Percentiles rank a stretch among this genome's conserved stretches.
phyloP scores from a whole-genome alignment of 2,888 invertebrate genomes.

The Lepeophtheirus nordmannii region DNA sequence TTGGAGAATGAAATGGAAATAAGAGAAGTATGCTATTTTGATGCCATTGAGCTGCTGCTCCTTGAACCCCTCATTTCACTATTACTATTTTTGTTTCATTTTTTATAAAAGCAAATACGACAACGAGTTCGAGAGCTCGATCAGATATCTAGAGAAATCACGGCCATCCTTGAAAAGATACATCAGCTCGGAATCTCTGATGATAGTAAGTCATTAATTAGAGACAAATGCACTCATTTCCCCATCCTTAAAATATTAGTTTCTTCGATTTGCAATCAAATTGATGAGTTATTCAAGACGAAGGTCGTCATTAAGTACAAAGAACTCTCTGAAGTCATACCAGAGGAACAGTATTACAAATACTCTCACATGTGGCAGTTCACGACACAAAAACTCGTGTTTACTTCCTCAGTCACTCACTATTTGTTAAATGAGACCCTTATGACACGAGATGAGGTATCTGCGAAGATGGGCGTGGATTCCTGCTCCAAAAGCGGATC shows the following conservation, averaged over 20 bases:
- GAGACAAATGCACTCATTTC: too few relatives aligned
- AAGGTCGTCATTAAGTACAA: constrained; percentile 24
- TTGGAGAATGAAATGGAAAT: too few relatives aligned
- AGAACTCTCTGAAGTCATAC: background rate
- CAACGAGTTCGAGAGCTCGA: constrained; percentile 57
- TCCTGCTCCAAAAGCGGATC: constrained; percentile 41
- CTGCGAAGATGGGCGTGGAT: constrained; percentile 43
- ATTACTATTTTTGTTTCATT: too few relatives aligned
- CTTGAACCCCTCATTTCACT: too few relatives aligned
- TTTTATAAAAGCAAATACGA: constrained; percentile 38
- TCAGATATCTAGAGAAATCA: constrained; percentile 56
- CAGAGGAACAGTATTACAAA: constrained; percentile 33
- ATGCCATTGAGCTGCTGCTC: too few relatives aligned
- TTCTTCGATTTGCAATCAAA: background rate
- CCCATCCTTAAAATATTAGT: too few relatives aligned
- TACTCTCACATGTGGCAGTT: constrained; percentile 77
- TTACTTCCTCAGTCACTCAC: constrained; percentile 55
- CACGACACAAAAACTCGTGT: constrained; percentile 62
- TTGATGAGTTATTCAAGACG: constrained; percentile 28
- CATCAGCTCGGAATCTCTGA: constrained; percentile 51
- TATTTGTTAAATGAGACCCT: constrained; percentile 64
- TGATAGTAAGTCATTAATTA: constrained; percentile 43
- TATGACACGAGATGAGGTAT: constrained; percentile 55
- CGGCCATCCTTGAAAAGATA: constrained; percentile 62
- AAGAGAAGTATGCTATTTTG: constrained; percentile 1